Base-by-base conservation (phyloP, 2,888 invertebrate genomes). In the Ecliptopera silaceata region DNA sequence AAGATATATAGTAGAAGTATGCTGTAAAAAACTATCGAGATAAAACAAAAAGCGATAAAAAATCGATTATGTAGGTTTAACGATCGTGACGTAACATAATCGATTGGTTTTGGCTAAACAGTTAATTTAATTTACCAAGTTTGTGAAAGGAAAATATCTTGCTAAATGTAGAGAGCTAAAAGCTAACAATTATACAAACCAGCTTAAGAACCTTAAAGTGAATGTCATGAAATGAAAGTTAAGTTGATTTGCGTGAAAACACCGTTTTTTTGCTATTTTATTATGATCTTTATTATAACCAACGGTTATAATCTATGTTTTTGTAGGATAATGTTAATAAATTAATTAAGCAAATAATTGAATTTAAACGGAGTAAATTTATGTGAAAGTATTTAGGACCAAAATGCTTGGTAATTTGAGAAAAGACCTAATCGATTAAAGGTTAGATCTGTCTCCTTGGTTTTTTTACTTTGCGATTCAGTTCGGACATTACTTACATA, bases 71-170 rank as follows among this genome's bases (percentile, higher is more conserved):
- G 6, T 22, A 18, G 12, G 36, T 36, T 36, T 38, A 38, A 31
- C 41, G 15, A 42, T 42, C 17, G 11, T 42, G 41, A 36, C 50
- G 34, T 12, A 50, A 43, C 18, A 0, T 12, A 45, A 45, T 38
- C 45, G 18, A 52, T 52, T 51, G 38, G 51, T 38, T 52, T 18
- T 39, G 20, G 45, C 31, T 29, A 31, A 18, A 31, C 15, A 36
- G 13, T 31, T 52, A 45, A 51, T 51, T 51, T 32, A 42, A 50
- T 32, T 36, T 43, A 44, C 45, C 44, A 44, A 38, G 18, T 12
- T 49, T 41, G 45, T 45, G 38, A 52, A 52, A 52, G 52, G 52
- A 29, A 42, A 51, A 44, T 42, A 42, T 26, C 13, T 39, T 13
- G 45, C 34, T 18, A 34, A 34, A 13, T 34, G 39, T 39, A 39